These are phyloP conservation scores for Gobiocypris rarus DNA, from an alignment of 2,113 vertebrate species.

Conservation along the genomic window DNA sequence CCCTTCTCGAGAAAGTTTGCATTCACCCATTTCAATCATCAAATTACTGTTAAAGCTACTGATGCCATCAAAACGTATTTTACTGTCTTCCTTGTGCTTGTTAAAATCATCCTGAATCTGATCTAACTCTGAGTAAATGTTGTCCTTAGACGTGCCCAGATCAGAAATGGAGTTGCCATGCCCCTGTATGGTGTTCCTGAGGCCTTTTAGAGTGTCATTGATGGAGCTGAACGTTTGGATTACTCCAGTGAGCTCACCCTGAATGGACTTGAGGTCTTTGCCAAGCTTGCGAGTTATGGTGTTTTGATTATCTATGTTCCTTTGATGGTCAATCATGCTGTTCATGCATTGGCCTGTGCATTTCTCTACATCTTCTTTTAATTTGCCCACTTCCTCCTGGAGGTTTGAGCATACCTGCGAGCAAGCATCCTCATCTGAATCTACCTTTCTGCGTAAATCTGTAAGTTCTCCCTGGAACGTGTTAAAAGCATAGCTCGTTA, in stretches of 20 bases:
- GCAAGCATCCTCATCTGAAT: conserved; percentile 74
- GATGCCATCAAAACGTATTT: conserved; percentile 73
- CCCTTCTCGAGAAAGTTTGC: conserved; percentile 68
- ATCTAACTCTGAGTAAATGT: conserved; percentile 82
- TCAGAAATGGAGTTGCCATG: conserved; percentile 79
- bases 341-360: conserved; percentile 67
- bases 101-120: conserved; percentile 78
- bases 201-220: conserved; percentile 81
- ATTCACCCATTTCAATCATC: conserved; percentile 75
- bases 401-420: conserved; percentile 80
- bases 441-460: conserved; percentile 62
- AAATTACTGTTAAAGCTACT: conserved; percentile 67
- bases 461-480: conserved; percentile 72
- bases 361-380: conserved; percentile 80
- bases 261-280: conserved; percentile 81
- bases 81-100: conserved; percentile 74
- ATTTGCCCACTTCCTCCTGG: conserved; percentile 80
- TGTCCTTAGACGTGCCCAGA: conserved; percentile 76
- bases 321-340: conserved; percentile 67
- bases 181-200: conserved; percentile 79
- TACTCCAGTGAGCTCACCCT: conserved; percentile 79
- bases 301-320: conserved; percentile 80
- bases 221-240: conserved; percentile 80
- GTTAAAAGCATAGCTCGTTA: conserved; percentile 70
- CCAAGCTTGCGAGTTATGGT: conserved; percentile 73